Base-by-base conservation (phyloP, 2,113 vertebrate species). In the Callionymus lyra region DNA sequence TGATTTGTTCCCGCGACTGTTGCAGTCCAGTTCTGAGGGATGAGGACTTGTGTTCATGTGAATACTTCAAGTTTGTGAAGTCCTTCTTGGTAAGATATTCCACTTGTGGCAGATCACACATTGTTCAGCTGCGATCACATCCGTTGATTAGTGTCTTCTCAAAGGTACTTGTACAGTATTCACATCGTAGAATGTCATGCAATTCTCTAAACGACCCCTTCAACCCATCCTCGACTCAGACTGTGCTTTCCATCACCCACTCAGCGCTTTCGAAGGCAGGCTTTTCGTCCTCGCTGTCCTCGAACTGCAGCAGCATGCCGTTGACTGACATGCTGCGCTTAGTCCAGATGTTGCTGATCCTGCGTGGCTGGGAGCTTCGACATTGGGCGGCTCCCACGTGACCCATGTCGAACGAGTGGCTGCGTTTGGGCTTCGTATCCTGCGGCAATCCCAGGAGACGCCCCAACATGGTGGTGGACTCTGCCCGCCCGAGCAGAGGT, bases 191-290 rank as follows among this genome's bases (percentile, higher is more conserved):
- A 68, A 54, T 53, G 70, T 83, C 81, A 84, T 74, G 76, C 65
- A 76, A 63, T 71, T 66, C 72, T 54, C 52, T 53, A 47, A 42
- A 49, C 44, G 46, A 68, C 57, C 50, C 44, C 15, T 34, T 48
- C 39, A 34, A 37, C 56, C 53, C 80, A 63, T 82, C 4, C 21
- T n/a, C 14, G 8, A 21, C 48, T 83, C 62, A 83, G 50, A 99
- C 95, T 1, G 95, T 99, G 82, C 95, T 99, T 82, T 99, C 94
- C 91, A 98, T 94, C 15, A 98, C 94, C 94, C 94, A 99, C 68
- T 99, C 94, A 0, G 93, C 89, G 74, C 91, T 91, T 57, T 91
- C 91, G 0, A 86, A 80, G 15, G 65, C 81, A 12, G 88, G 86
- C 41, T 88, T 92, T 63, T 91, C 89, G 11, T 93, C 91, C 60